Base-by-base conservation (phyloP, 2,888 invertebrate species). In the Rotaria magnacalcarata region DNA sequence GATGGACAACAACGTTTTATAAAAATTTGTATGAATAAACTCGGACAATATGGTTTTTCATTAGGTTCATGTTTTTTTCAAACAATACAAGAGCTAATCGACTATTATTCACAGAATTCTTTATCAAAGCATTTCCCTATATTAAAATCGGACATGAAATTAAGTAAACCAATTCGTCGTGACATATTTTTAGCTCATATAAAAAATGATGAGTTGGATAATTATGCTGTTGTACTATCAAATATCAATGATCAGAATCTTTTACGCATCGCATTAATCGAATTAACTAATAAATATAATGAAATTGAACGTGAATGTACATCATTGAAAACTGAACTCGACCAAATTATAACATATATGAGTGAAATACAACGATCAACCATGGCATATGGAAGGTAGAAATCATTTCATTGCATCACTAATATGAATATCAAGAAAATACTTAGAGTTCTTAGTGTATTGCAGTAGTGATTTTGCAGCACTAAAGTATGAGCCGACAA, bases 281-380 rank as follows among this genome's bases (percentile, higher is more conserved):
- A 80, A 80, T 80, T 80, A 80, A 80, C 80, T 4, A 80, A n/a
- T 10, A 80, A 80, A 80, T 80, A 80, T 80, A 80, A 43, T 43
- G 80, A 80, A 80, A 80, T 80, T 24, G 80, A 80, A n/a, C 80
- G 47, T 24, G 47, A 43, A n/a, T 80, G 80, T 80, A 6, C 80
- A 14, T 43, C 80, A 47, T 47, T 47, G 34, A 80, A 80, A 80
- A 11, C n/a, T 47, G 80, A 80, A 80, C 11, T 67, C n/a, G 67
- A 80, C 47, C 80, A 80, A 80, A 80, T 43, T 7, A n/a, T 47
- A 80, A 47, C 80, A 24, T 80, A 47, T 43, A 80, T 80, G 80
- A 80, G 80, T 80, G 80, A 80, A 47, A 47, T 80, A 80, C 80
- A 80, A 80, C 80, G 80, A 47, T 80, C 80, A 80, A 80, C 80